Conservation (phyloP, 2,888 invertebrate species). For the Coenonympha glycerion region DNA sequence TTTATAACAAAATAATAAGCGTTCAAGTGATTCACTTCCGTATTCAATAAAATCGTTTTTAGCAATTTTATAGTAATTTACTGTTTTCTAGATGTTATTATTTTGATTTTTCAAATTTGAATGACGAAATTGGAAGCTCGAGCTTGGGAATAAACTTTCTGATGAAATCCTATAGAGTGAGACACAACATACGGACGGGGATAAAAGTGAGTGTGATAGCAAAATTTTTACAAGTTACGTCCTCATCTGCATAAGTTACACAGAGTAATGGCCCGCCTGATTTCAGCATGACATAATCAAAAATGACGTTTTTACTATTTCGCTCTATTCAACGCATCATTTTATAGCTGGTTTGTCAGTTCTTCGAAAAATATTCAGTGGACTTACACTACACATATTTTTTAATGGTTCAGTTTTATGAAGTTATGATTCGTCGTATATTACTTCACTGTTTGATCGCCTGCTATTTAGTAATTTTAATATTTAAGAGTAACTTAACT, state of each 20-base stretch:
- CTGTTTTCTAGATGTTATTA: not conserved
- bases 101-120: not conserved
- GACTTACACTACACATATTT: too few relatives aligned
- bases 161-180: conserved; percentile 2
- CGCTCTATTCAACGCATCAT: too few relatives aligned
- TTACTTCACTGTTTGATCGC: too few relatives aligned
- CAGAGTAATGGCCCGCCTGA: not conserved
- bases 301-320: conserved; percentile 2
- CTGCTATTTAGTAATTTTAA: too few relatives aligned
- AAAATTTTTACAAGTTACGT: not conserved
- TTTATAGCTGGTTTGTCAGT: too few relatives aligned
- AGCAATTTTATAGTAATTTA: not conserved
- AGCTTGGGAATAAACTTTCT: conserved; percentile 1
- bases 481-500: too few relatives aligned
- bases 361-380: too few relatives aligned
- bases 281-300: not conserved
- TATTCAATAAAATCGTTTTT: too few relatives aligned
- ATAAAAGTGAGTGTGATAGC: not conserved
- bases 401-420: too few relatives aligned
- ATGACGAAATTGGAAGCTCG: conserved; percentile 2
- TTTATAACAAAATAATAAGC: not conserved
- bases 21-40: not conserved
- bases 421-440: too few relatives aligned
- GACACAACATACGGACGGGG: not conserved
- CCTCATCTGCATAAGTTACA: not conserved